Conservation (phyloP, 1,140 invertebrate species). For the Drosophila quadrilineata region DNA sequence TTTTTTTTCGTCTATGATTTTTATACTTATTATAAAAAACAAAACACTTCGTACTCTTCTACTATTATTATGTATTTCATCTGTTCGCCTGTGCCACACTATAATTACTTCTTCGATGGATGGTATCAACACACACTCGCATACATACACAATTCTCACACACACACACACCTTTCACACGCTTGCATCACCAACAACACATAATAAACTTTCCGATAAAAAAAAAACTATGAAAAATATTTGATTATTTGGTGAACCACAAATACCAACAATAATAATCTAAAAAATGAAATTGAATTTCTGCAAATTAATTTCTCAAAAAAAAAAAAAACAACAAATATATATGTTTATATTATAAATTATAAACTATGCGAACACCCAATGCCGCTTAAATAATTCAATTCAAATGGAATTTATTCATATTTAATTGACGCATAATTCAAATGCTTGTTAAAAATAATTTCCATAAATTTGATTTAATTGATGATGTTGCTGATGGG, state of each 20-base stretch:
- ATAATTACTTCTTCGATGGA: constrained; percentile 79
- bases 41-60: constrained; percentile 68
- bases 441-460: constrained; percentile 57
- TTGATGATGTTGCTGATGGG: constrained; percentile 9
- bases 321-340: constrained; percentile 12
- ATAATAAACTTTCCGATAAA: constrained; percentile 11
- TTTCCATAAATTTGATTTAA: constrained; percentile 21
- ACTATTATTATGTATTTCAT: constrained; percentile 79
- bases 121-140: constrained; percentile 54
- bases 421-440: constrained; percentile 61
- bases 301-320: constrained; percentile 11
- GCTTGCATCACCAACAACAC: constrained; percentile 14
- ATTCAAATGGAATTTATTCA: constrained; percentile 62
- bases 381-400: constrained; percentile 60
- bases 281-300: too few species aligned
- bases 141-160: constrained; percentile 17
- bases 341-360: constrained; percentile 14
- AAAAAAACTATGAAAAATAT: constrained; percentile 38
- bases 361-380: constrained; percentile 55
- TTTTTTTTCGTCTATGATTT: constrained; percentile 44
- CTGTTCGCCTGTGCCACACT: constrained; percentile 70
- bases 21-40: constrained; percentile 26
- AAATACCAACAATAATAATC: too few species aligned
- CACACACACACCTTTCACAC: constrained; percentile 18
- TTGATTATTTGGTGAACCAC: too few species aligned